Conservation (phyloP, 2,797 vertebrate species). For the Chaenodraco wilsoni region DNA sequence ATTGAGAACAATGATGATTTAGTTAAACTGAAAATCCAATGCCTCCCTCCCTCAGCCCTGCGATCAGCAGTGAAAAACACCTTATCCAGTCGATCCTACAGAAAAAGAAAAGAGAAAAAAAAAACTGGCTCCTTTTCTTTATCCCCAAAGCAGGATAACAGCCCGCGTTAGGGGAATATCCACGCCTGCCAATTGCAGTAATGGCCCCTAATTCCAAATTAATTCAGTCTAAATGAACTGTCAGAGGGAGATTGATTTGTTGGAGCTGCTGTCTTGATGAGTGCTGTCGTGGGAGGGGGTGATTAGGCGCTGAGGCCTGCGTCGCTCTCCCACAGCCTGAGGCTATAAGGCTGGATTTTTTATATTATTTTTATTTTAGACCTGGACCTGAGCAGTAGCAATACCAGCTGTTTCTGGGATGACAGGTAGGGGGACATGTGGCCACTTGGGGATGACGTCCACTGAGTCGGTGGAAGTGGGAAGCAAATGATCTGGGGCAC, state of each 20-base stretch:
- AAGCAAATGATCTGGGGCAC: slow-evolving; percentile 36
- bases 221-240: slow-evolving; percentile 97
- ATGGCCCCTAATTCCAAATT: slow-evolving; percentile 95
- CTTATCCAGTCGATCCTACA: slow-evolving; percentile 80
- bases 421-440: slow-evolving; percentile 81
- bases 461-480: slow-evolving; percentile 35
- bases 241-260: slow-evolving; percentile 95
- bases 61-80: slow-evolving; percentile 80
- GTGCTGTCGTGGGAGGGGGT: slow-evolving; percentile 86
- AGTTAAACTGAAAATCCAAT: slow-evolving; percentile 82
- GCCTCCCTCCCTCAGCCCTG: slow-evolving; percentile 73
- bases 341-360: slow-evolving; percentile 75
- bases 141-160: slow-evolving; percentile 85
- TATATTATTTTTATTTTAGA: slow-evolving; percentile 67
- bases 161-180: slow-evolving; percentile 87
- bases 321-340: slow-evolving; percentile 77
- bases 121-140: slow-evolving; percentile 74
- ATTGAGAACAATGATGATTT: slow-evolving; percentile 83
- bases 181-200: slow-evolving; percentile 92
- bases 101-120: slow-evolving; percentile 23
- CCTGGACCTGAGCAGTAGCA: slow-evolving; percentile 72
- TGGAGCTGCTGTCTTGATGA: slow-evolving; percentile 90
- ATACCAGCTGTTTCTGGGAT: slow-evolving; percentile 82
- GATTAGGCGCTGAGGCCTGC: slow-evolving; percentile 87
- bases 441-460: slow-evolving; percentile 71